Evolutionary conservation across 2,113 vertebrate species (phyloP).

Genomic region (Engystomops pustulosus): DNA sequence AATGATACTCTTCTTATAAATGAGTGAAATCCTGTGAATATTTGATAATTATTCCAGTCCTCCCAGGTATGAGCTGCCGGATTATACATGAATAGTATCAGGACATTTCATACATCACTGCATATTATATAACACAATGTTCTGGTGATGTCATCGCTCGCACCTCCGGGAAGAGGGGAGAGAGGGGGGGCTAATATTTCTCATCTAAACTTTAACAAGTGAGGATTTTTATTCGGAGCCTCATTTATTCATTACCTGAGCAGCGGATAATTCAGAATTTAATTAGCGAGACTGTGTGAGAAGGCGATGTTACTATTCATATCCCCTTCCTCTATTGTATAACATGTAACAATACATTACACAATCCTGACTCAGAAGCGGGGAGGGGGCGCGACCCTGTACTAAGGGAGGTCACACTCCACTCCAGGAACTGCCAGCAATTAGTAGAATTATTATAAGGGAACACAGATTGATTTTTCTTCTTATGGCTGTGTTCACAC

Average conservation of each 20-base stretch:
- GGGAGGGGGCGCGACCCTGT: not conserved
- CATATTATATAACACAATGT: constrained; percentile 28
- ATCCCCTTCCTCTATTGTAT: not conserved
- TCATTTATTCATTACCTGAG: constrained; percentile 31
- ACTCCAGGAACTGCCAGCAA: no score
- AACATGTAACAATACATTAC: not conserved
- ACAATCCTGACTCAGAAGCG: not conserved
- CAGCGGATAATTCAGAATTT: constrained; percentile 6
- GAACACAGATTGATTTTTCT: no score
- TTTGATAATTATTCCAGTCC: not conserved
- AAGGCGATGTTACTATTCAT: constrained; percentile 23
- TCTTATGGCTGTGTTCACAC: no score
- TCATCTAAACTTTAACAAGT: constrained; percentile 9
- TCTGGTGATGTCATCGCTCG: constrained; percentile 20
- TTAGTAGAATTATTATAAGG: no score
- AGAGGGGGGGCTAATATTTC: constrained; percentile 13
- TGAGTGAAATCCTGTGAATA: not conserved
- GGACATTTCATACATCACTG: not conserved
- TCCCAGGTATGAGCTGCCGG: constrained; percentile 3
- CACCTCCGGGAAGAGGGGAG: not conserved
- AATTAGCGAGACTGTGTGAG: constrained; percentile 25
- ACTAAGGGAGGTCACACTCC: not conserved
- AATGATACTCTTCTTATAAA: not conserved
- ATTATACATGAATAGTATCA: not conserved
- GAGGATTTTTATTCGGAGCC: not conserved